Percentiles rank a stretch among this genome's conserved stretches.
Conservation (phyloP, 2,888 invertebrate species). For the Melieria omissa region DNA sequence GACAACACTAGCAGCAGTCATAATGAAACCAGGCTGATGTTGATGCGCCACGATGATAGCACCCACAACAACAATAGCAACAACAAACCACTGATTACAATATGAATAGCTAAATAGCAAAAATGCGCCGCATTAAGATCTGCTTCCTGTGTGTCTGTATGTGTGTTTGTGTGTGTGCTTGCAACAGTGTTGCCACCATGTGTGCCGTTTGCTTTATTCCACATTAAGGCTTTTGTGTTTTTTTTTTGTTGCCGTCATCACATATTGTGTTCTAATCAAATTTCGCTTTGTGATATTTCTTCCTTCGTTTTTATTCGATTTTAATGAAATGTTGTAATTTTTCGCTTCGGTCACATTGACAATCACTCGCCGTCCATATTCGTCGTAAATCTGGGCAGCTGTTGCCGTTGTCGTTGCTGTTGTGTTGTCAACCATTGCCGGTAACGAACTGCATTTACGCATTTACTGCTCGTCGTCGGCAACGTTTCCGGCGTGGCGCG, state of each 20-base stretch:
- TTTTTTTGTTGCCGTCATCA: too few species aligned
- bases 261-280: slow-evolving; percentile 28
- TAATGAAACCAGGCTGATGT: too few species aligned
- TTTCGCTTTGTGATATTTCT: slow-evolving; percentile 16
- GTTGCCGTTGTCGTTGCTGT: slow-evolving; percentile 11
- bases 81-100: too few species aligned
- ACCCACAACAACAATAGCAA: too few species aligned
- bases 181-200: slow-evolving; percentile 7
- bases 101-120: too few species aligned
- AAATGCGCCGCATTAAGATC: background rate
- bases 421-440: background rate
- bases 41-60: too few species aligned
- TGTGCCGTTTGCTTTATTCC: too few species aligned
- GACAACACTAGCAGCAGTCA: too few species aligned
- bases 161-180: slow-evolving; percentile 8
- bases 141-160: background rate
- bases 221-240: too few species aligned
- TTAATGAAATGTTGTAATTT: slow-evolving; percentile 24
- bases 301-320: slow-evolving; percentile 14
- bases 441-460: slow-evolving; percentile 14
- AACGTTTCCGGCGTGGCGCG: too few species aligned
- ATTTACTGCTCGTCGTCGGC: background rate
- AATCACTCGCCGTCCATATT: background rate
- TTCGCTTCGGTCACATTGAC: background rate
- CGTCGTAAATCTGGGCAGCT: background rate